A percentile compares a stretch with the other conserved stretches of the same genome.
phyloP scores from a whole-genome alignment of 2,113 vertebrate genomes.

The Entomyzon cyanotis region DNA sequence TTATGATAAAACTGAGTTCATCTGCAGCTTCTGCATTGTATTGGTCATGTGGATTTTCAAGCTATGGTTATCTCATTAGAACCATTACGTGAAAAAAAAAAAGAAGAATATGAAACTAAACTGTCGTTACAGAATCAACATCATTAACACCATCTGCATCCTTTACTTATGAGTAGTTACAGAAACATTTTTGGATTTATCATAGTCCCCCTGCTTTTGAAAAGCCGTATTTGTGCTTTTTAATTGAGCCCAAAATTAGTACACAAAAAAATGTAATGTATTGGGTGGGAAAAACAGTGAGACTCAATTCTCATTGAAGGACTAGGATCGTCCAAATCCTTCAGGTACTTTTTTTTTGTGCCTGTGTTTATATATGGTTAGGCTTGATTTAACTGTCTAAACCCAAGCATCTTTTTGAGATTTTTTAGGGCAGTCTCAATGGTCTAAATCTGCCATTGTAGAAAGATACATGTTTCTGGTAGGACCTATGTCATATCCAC shows the following conservation, averaged over 20 bases:
- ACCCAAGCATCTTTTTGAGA: neutral
- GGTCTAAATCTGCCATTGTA: neutral
- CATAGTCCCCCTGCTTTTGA: neutral
- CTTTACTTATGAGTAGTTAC: neutral
- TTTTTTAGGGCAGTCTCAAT: neutral
- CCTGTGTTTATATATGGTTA: neutral
- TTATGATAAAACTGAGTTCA: neutral
- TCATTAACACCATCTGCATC: neutral
- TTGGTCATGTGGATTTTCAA: neutral
- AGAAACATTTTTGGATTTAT: neutral
- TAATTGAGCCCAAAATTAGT: neutral
- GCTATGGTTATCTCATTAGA: neutral
- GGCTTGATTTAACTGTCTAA: neutral
- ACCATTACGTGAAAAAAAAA: neutral
- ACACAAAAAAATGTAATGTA: neutral
- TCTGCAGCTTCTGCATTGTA: neutral
- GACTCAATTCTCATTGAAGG: neutral
- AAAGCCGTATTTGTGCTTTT: neutral
- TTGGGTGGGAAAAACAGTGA: neutral
- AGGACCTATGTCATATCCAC: neutral
- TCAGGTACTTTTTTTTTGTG: neutral
- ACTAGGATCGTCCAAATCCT: neutral
- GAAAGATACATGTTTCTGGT: neutral
- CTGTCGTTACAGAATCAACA: neutral
- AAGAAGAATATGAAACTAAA: neutral